A percentile compares a stretch with the other conserved stretches of the same genome.
Evolutionary conservation across 2,113 vertebrate species (phyloP).

Genomic region (Acanthisitta chloris): DNA sequence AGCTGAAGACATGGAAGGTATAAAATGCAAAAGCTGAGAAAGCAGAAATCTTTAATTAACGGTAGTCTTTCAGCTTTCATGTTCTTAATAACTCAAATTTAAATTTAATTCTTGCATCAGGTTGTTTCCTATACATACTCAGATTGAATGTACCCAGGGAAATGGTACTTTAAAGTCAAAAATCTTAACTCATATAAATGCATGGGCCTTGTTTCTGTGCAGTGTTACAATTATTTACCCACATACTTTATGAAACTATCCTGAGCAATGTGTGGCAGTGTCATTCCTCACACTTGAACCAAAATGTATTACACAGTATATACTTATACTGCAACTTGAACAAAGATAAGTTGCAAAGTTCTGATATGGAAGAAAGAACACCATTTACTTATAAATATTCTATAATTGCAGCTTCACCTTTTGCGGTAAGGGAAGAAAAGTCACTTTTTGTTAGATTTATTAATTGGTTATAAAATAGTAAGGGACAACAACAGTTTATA

Average conservation of each 20-base stretch:
- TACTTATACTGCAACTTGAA: not conserved
- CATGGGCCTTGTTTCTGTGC: not conserved
- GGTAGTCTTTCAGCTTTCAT: not conserved
- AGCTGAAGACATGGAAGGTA: not conserved
- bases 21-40: not conserved
- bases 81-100: not conserved
- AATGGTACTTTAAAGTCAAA: not conserved
- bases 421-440: not conserved
- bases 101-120: not conserved
- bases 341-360: not conserved
- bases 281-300: not conserved
- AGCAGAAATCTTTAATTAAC: not conserved
- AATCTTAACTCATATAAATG: not conserved
- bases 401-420: not conserved
- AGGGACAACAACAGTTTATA: not conserved
- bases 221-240: not conserved
- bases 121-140: not conserved
- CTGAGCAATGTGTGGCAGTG: not conserved
- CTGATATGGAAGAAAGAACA: not conserved
- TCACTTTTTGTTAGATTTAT: not conserved
- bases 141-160: not conserved
- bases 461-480: not conserved
- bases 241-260: not conserved
- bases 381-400: rapidly evolving
- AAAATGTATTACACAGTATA: not conserved